Conservation (phyloP, 2,113 vertebrate genomes). For the Chlorodrepanis virens region DNA sequence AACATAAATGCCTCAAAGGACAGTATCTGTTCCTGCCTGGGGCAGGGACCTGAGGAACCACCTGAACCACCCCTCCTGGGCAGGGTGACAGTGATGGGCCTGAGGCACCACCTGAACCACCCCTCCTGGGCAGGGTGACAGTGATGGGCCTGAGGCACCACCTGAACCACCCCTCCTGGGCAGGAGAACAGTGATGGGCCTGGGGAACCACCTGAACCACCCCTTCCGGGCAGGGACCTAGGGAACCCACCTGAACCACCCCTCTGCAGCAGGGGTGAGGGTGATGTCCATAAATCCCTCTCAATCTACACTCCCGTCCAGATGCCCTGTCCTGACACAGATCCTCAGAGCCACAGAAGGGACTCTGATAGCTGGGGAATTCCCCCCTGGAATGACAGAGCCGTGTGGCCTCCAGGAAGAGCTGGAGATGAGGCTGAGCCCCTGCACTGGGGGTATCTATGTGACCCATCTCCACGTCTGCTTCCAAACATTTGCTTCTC, state of each 20-base stretch:
- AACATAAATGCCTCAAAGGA: background rate
- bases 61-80: too few species aligned
- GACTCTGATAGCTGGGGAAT: background rate
- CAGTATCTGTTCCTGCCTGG: background rate
- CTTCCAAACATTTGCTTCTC: background rate
- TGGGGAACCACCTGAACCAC: too few species aligned
- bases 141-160: background rate
- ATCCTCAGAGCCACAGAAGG: background rate
- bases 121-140: too few species aligned
- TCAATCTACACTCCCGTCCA: rapidly evolving
- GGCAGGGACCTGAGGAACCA: background rate
- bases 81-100: too few species aligned
- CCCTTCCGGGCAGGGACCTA: too few species aligned
- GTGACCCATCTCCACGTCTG: rapidly evolving
- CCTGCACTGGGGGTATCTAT: rapidly evolving
- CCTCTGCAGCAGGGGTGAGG: too few species aligned
- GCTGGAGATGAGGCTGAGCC: background rate
- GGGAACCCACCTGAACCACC: too few species aligned
- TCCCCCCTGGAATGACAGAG: background rate
- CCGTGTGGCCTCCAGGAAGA: rapidly evolving
- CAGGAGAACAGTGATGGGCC: too few species aligned
- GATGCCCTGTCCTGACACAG: background rate
- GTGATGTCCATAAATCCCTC: background rate
- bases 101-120: background rate
- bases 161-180: background rate